A percentile compares a stretch with the other conserved stretches of the same genome.
phyloP scores from a whole-genome alignment of 1,140 invertebrate species.

The Triops cancriformis region DNA sequence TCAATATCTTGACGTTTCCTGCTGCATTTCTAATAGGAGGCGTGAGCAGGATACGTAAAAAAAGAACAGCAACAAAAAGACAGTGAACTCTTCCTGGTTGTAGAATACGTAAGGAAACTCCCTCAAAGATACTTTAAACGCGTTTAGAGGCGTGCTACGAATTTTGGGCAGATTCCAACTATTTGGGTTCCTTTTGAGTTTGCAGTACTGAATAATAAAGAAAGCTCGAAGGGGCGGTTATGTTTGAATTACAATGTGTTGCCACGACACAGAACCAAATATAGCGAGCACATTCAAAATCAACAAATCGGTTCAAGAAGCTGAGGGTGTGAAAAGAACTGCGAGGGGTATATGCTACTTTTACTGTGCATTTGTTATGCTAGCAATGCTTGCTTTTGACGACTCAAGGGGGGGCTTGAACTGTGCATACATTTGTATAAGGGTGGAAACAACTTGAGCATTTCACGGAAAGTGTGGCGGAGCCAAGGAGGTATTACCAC shows the following conservation, averaged over 20 bases:
- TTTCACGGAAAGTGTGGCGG: neutral
- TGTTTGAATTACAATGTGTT: neutral
- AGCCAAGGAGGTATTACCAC: neutral
- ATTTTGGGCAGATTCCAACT: too few relatives aligned
- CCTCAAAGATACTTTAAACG: too few relatives aligned
- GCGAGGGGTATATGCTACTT: neutral
- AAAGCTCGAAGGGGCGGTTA: neutral
- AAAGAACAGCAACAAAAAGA: too few relatives aligned
- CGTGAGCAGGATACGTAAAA: too few relatives aligned
- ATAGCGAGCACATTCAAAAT: neutral
- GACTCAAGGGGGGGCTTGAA: neutral
- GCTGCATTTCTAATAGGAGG: too few relatives aligned
- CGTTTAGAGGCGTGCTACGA: too few relatives aligned
- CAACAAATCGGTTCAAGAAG: neutral
- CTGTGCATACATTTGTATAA: neutral
- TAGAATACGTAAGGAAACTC: too few relatives aligned
- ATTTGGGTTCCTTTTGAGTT: neutral
- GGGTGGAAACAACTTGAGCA: neutral
- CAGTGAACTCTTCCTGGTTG: too few relatives aligned
- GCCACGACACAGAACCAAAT: neutral
- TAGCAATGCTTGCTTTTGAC: neutral
- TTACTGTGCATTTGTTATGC: neutral
- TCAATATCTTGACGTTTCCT: too few relatives aligned
- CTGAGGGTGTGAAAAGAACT: neutral
- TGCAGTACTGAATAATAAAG: neutral